Evolutionary conservation across 2,113 vertebrate genomes (phyloP).

Genomic region (Atherinomorus stipes): DNA sequence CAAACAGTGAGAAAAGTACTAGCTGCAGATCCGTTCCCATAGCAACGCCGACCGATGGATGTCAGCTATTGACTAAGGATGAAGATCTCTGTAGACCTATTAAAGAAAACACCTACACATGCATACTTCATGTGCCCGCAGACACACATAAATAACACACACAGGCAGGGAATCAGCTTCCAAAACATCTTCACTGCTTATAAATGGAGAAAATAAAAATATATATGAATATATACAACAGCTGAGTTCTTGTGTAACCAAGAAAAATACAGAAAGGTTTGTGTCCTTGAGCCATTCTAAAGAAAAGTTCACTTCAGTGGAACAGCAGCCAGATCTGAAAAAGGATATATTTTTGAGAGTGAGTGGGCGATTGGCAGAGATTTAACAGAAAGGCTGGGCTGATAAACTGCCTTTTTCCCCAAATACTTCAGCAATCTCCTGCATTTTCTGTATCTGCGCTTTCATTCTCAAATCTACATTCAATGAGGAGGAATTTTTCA

Average conservation of each 20-base stretch:
- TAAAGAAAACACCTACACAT: slow-evolving; percentile 66
- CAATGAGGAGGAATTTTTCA: background rate
- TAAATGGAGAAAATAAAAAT: slow-evolving; percentile 27
- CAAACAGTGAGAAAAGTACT: slow-evolving; percentile 52
- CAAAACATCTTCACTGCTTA: slow-evolving; percentile 26
- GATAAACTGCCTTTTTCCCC: slow-evolving; percentile 23
- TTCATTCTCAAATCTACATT: slow-evolving; percentile 11
- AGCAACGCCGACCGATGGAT: slow-evolving; percentile 77
- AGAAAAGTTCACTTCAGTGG: slow-evolving; percentile 22
- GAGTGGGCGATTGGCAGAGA: slow-evolving; percentile 37
- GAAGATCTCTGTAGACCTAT: slow-evolving; percentile 71
- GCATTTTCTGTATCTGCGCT: background rate
- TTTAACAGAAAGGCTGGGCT: slow-evolving; percentile 7
- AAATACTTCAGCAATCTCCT: slow-evolving; percentile 29
- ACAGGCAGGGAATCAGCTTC: slow-evolving; percentile 14
- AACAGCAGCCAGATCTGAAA: slow-evolving; percentile 36
- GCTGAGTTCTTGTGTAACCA: slow-evolving; percentile 33
- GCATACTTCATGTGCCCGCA: slow-evolving; percentile 13
- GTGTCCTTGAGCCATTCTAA: slow-evolving; percentile 8
- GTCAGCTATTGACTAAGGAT: slow-evolving; percentile 71
- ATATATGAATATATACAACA: slow-evolving; percentile 20
- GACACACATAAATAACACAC: slow-evolving; percentile 6
- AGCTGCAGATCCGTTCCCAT: slow-evolving; percentile 81
- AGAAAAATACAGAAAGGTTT: slow-evolving; percentile 17
- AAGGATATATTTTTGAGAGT: slow-evolving; percentile 30